phyloP scores from a whole-genome alignment of 2,888 invertebrate genomes.

The Lycaena phlaeas region DNA sequence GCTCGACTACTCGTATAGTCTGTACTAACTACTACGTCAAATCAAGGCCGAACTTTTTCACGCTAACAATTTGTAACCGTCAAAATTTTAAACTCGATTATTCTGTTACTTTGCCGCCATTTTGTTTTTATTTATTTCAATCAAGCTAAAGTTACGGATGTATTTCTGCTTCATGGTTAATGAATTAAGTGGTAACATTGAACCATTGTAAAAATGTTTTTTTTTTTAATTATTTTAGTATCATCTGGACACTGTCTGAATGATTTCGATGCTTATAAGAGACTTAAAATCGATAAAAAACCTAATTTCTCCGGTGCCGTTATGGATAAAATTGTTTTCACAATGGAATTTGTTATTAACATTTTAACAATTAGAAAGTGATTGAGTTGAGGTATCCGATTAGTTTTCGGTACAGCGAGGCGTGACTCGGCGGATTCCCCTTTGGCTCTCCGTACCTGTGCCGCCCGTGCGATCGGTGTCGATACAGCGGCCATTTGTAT shows the following conservation, averaged over 20 bases:
- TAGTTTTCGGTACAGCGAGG: conserved; percentile 49
- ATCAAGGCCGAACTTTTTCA: conserved; percentile 7
- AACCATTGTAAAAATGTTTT: too few relatives aligned
- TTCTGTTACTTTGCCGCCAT: background rate
- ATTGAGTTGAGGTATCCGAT: conserved; percentile 68
- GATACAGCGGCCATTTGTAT: conserved; percentile 4
- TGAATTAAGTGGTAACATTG: too few relatives aligned
- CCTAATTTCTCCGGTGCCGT: too few relatives aligned
- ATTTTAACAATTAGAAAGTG: conserved; percentile 59
- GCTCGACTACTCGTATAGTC: too few relatives aligned
- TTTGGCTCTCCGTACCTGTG: conserved; percentile 34
- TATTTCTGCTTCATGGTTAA: too few relatives aligned
- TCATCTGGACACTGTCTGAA: too few relatives aligned
- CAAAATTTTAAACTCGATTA: conserved; percentile 3
- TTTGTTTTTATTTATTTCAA: background rate
- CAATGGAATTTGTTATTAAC: conserved; percentile 25
- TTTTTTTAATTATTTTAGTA: too few relatives aligned
- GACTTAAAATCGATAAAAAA: too few relatives aligned
- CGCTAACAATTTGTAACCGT: conserved; percentile 9
- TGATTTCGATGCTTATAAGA: too few relatives aligned
- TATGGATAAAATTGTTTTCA: background rate
- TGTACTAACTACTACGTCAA: background rate
- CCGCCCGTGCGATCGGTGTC: conserved; percentile 17
- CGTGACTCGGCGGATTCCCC: conserved; percentile 64
- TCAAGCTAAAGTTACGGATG: too few relatives aligned